Evolutionary conservation across 1,140 invertebrate genomes (phyloP), one percentile per base, ranked within the genome.

Genomic region (Lutraria rhynchaena): DNA sequence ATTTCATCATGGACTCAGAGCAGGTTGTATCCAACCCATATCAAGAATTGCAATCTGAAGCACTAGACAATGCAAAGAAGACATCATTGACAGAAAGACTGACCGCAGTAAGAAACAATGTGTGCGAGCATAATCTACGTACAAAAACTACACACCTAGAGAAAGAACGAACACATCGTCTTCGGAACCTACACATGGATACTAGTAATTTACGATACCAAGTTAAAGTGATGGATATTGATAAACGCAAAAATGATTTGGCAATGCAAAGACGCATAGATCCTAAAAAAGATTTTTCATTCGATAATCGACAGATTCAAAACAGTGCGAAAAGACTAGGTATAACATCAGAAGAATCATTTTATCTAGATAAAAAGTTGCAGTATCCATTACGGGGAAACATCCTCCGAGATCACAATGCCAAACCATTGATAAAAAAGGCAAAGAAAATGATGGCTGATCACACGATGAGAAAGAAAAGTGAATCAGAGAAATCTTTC

Each of bases 1-100:
- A 84, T 75, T 90, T 91, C 80, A 90, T 91, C 73, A 90, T 91
- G 88, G 89, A 90, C 78, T 87, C 89, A 29, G 89, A 91, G 80
- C 86, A 88, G 76, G 81, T 89, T 60, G 85, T 88, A 37, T 86
- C 86, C 75, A 90, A 88, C 35, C 87, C 88, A 1, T 88, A 87
- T 76, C 83, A 87, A 65, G 86, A 87, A 41, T 76, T 89, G 65
- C 86, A 89, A 60, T 65, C 83, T 24, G 88, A 88, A 44, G 88
- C 85, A 19, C 53, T 85, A 35, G 75, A 83, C 73, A 70, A 77
- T 57, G 70, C 78, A 27, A 89, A 87, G 69, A 87, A 86, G 58
- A 71, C 77, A 9, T 87, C 86, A 1, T 60, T 88, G 24, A 88
- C 83, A 0, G 89, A 91, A 81, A 85, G 85, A 81, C 71, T 90